Percentiles rank a stretch among this genome's conserved stretches.
Conservation (phyloP, 2,888 invertebrate species). For the Andrena camellia region DNA sequence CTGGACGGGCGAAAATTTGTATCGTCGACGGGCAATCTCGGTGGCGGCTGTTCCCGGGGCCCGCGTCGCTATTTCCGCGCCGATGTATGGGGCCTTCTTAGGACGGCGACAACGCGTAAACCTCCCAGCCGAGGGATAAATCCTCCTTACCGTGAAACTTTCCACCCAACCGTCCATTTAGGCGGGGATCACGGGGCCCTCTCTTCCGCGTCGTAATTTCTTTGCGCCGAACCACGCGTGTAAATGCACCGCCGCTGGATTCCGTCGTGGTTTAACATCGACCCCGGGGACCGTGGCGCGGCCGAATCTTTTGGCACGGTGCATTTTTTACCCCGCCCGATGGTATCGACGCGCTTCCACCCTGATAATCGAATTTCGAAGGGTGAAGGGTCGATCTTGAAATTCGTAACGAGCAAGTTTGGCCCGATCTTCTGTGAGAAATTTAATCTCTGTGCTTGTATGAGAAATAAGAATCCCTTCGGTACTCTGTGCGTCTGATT, state of each 20-base stretch:
- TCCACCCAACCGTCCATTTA: constrained; percentile 60
- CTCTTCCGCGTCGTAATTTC: constrained; percentile 68
- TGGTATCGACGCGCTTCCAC: background rate
- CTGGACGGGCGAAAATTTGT: constrained; percentile 40
- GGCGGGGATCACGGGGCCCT: constrained; percentile 53
- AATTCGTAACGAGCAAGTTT: background rate
- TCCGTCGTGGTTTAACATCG: constrained; percentile 32
- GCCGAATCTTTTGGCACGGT: background rate
- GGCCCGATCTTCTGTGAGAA: too few species aligned
- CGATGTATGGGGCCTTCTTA: constrained; percentile 42
- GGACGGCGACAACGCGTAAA: constrained; percentile 60
- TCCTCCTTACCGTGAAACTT: constrained; percentile 65
- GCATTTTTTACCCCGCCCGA: background rate
- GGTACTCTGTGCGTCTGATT: too few species aligned
- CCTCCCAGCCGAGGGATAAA: constrained; percentile 50
- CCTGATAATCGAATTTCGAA: background rate
- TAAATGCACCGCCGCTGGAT: constrained; percentile 45
- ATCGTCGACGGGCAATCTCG: constrained; percentile 33
- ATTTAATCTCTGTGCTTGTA: too few species aligned
- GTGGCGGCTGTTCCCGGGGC: background rate
- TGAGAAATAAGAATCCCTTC: too few species aligned
- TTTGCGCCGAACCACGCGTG: constrained; percentile 50
- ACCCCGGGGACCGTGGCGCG: background rate
- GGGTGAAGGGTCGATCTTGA: background rate
- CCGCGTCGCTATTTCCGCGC: constrained; percentile 31